Evolutionary conservation across 1,140 invertebrate genomes (phyloP).

Genomic region (Glossosoma conforme): DNA sequence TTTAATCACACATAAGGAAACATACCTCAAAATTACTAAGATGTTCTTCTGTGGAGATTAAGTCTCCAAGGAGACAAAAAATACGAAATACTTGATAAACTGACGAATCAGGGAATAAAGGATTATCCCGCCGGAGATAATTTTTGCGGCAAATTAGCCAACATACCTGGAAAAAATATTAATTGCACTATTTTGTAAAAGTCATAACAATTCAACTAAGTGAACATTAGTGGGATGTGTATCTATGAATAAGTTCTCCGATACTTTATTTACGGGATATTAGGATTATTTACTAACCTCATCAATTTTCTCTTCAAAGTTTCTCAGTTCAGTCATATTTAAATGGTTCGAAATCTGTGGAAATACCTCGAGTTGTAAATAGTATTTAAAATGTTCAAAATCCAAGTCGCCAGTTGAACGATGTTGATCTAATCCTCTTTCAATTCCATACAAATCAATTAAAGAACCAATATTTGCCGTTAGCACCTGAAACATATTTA

Average conservation of each 20-base stretch:
- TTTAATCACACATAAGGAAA: neutral
- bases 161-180: conserved; percentile 56
- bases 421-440: conserved; percentile 71
- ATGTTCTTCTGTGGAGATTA: conserved; percentile 46
- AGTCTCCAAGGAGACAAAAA: conserved; percentile 70
- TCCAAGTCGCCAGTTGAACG: conserved; percentile 60
- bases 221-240: no score
- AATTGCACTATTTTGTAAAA: neutral
- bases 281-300: conserved; percentile 40
- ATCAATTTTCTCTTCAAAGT: conserved; percentile 57
- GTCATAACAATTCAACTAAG: no score
- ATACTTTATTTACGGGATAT: neutral
- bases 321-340: conserved; percentile 48
- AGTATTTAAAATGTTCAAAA: conserved; percentile 69
- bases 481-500: conserved; percentile 61
- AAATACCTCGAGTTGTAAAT: conserved; percentile 70
- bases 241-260: neutral
- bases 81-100: conserved; percentile 72
- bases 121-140: conserved; percentile 53
- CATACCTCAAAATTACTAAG: conserved; percentile 34
- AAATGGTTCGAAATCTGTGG: conserved; percentile 54
- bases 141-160: conserved; percentile 71
- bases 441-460: conserved; percentile 67
- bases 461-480: conserved; percentile 68
- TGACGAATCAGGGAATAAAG: conserved; percentile 58